These are phyloP conservation scores for Drosophila multiciliata DNA, from an alignment of 2,888 invertebrate genomes.

Conservation along the genomic window DNA sequence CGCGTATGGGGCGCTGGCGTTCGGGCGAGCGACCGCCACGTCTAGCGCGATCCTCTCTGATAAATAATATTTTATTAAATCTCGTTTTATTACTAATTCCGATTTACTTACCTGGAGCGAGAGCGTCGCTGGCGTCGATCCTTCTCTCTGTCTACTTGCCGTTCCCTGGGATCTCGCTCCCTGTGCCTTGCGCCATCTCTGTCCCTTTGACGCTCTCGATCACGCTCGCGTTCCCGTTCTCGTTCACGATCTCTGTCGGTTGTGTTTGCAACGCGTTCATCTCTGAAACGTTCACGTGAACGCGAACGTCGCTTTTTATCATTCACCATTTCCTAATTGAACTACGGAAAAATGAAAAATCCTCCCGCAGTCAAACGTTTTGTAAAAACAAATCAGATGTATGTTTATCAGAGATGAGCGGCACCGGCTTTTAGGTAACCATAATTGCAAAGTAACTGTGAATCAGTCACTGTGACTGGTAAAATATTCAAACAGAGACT, in stretches of 20 bases:
- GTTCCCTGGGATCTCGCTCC: slow-evolving; percentile 52
- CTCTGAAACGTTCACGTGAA: slow-evolving; percentile 83
- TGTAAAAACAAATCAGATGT: slow-evolving; percentile 46
- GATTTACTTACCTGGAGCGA: slow-evolving; percentile 67
- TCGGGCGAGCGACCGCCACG: slow-evolving; percentile 66
- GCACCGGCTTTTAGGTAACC: not conserved
- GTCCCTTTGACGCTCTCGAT: slow-evolving; percentile 51
- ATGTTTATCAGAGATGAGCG: slow-evolving; percentile 35
- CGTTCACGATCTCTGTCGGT: slow-evolving; percentile 71
- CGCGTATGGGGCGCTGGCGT: slow-evolving; percentile 56
- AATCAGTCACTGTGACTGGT: slow-evolving; percentile 7
- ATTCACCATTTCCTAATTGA: slow-evolving; percentile 81
- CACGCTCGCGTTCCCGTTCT: slow-evolving; percentile 45
- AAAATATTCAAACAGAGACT: not conserved
- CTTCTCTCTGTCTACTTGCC: slow-evolving; percentile 64
- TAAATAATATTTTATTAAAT: not conserved
- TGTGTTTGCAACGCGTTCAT: slow-evolving; percentile 50
- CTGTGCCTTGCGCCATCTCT: slow-evolving; percentile 57
- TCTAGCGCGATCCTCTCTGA: slow-evolving; percentile 64
- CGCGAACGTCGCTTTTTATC: slow-evolving; percentile 87
- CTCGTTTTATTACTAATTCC: not conserved
- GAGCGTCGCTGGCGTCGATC: slow-evolving; percentile 74
- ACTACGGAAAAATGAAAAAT: slow-evolving; percentile 2
- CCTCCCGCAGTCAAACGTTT: slow-evolving; percentile 35
- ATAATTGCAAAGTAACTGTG: slow-evolving; percentile 11